Percentiles rank a stretch among this genome's conserved stretches.
These are phyloP conservation scores for Acleris literana DNA, from an alignment of 2,888 invertebrate species.

Conservation along the genomic window DNA sequence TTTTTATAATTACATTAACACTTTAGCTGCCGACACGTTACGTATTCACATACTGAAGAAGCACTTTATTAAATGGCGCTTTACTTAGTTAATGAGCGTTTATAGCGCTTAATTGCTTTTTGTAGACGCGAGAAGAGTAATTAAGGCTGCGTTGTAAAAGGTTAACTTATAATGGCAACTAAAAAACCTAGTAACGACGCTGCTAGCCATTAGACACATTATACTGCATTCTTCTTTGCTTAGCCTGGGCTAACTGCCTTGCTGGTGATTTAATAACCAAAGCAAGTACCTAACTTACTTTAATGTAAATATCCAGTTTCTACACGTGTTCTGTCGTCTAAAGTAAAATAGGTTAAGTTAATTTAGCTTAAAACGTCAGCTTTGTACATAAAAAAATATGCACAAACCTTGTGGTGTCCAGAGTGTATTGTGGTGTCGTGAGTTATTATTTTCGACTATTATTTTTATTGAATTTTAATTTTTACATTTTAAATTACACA, in stretches of 20 bases:
- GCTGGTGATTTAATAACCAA: slow-evolving; percentile 1
- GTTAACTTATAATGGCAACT: slow-evolving; percentile 22
- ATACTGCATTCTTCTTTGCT: not conserved
- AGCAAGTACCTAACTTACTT: not conserved
- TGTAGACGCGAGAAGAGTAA: slow-evolving; percentile 34
- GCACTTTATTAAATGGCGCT: slow-evolving; percentile 36
- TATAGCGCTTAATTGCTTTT: slow-evolving; percentile 32
- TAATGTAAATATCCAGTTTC: too few species aligned
- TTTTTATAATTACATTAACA: slow-evolving; percentile 37
- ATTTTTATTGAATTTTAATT: too few species aligned
- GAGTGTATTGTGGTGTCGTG: too few species aligned
- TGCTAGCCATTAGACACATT: not conserved
- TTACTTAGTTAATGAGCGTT: slow-evolving; percentile 36
- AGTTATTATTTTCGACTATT: too few species aligned
- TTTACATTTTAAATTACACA: too few species aligned
- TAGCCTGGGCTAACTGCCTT: not conserved
- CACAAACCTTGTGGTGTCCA: too few species aligned
- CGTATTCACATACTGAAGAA: slow-evolving; percentile 33
- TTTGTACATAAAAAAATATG: too few species aligned
- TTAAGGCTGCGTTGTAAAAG: slow-evolving; percentile 24
- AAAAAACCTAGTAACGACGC: slow-evolving; percentile 41
- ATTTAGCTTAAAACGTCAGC: too few species aligned
- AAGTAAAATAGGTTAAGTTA: too few species aligned
- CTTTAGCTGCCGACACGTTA: slow-evolving; percentile 29
- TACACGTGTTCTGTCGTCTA: too few species aligned